phyloP scores from a whole-genome alignment of 23 tunicate species.

The Oikopleura vanhoeffeni region DNA sequence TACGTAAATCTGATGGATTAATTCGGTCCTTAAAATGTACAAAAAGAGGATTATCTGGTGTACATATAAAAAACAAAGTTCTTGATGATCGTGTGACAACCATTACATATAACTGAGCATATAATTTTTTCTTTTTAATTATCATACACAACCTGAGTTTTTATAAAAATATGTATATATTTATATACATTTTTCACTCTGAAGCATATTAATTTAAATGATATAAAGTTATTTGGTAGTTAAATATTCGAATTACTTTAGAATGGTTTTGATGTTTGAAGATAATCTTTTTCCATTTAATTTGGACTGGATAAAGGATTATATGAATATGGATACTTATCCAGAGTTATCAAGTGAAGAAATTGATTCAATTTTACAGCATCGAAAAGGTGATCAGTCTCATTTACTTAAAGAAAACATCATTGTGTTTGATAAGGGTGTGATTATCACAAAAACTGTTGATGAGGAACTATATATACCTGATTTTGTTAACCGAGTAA shows the following conservation, averaged over 20 bases:
- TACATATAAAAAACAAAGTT: not conserved
- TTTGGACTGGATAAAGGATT: no score
- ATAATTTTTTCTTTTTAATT: not conserved
- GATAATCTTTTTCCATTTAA: no score
- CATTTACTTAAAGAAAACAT: not conserved
- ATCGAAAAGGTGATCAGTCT: not conserved
- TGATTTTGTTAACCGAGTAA: not conserved
- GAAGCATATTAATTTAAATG: no score
- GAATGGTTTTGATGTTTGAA: no score
- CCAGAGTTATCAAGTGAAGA: not conserved
- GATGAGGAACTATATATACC: not conserved
- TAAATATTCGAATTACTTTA: no score
- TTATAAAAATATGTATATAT: not conserved
- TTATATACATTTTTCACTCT: not conserved
- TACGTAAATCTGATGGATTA: not conserved
- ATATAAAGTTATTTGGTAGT: no score
- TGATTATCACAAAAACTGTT: not conserved
- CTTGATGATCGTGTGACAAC: not conserved
- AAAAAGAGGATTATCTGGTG: not conserved
- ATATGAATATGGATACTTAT: no score
- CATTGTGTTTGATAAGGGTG: not conserved
- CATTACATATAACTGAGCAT: not conserved
- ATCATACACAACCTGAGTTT: no score
- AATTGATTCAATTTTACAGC: not conserved
- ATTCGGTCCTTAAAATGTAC: not conserved